Base-by-base conservation (phyloP, 1,140 invertebrate genomes). In the Trypoxylus dichotomus region DNA sequence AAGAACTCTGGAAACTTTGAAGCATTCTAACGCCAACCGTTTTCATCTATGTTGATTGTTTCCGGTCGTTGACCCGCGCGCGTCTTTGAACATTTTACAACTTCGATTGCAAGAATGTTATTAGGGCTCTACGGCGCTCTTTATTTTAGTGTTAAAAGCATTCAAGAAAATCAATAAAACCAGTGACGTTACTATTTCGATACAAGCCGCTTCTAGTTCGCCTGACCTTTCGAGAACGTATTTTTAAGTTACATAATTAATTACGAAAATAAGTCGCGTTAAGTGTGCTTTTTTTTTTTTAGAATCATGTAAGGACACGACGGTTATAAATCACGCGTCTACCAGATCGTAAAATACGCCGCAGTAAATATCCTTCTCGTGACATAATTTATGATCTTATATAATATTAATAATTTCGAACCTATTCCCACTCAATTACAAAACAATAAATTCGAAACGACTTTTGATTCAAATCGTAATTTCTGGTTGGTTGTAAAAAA, bases 121-220 rank as follows among this genome's bases (percentile, higher is more conserved):
- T 29, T 54, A 68, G 21, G 11, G 19, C 60, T 68, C 60, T 68
- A 68, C 60, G 21, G 11, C 24, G 60, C 60, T 68, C 60, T 68
- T 68, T 29, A 68, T 68, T 68, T 13, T 24, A 29, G 60, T 24
- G 60, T 68, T 68, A 68, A 68, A 21, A 29, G 27, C 27, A 3
- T 68, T 68, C 19, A 68, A 68, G 60, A 68, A 68, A 68, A 68
- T 68, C 60, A 68, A 68, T 68, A 68, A 68, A 68, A 68, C 60
- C 60, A 25, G 60, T 68, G 27, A 68, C 60, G 60, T 68, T 0
- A 24, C 24, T 29, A 25, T 27, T 27, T 68, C 2, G 60, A 29
- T 68, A 27, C 60, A 25, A 5, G 27, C 24, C 47, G 47, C 47
- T 24, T 68, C 11, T 68, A 68, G 8, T 29, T 11, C 60, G 60